These are phyloP conservation scores for Talpa occidentalis DNA, from an alignment of 2,113 vertebrate species.

Conservation along the genomic window DNA sequence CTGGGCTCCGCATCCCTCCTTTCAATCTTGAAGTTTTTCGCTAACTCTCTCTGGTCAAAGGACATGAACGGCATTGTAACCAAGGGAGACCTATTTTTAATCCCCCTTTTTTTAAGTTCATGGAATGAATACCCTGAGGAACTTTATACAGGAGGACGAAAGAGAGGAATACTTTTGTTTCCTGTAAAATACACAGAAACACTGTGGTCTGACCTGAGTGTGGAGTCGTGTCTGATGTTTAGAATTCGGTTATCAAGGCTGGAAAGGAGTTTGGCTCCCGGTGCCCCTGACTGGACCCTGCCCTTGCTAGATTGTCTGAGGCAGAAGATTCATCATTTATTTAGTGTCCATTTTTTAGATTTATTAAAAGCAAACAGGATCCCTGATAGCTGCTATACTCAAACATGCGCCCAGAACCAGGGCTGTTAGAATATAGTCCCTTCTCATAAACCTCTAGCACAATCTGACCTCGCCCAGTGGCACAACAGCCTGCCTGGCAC, in stretches of 20 bases:
- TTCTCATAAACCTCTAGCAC: neutral
- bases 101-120: conserved; percentile 60
- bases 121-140: conserved; percentile 66
- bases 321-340: conserved; percentile 61
- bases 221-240: neutral
- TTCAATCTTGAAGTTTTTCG: conserved; percentile 90
- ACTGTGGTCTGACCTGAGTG: neutral
- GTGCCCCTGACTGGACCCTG: conserved; percentile 45
- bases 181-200: neutral
- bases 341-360: conserved; percentile 66
- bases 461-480: neutral
- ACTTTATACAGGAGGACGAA: conserved; percentile 12
- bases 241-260: conserved; percentile 2
- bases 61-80: conserved; percentile 77
- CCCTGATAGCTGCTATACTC: conserved; percentile 45
- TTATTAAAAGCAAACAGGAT: conserved; percentile 66
- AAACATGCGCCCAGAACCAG: neutral
- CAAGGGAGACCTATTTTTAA: conserved; percentile 74
- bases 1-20: conserved; percentile 85
- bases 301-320: conserved; percentile 22
- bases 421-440: neutral
- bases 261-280: conserved; percentile 5
- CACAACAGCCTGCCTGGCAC: neutral
- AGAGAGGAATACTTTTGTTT: conserved; percentile 32
- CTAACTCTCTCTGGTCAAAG: conserved; percentile 81